These are phyloP conservation scores for Bungarus multicinctus DNA, from an alignment of 2,113 vertebrate species.

Conservation along the genomic window DNA sequence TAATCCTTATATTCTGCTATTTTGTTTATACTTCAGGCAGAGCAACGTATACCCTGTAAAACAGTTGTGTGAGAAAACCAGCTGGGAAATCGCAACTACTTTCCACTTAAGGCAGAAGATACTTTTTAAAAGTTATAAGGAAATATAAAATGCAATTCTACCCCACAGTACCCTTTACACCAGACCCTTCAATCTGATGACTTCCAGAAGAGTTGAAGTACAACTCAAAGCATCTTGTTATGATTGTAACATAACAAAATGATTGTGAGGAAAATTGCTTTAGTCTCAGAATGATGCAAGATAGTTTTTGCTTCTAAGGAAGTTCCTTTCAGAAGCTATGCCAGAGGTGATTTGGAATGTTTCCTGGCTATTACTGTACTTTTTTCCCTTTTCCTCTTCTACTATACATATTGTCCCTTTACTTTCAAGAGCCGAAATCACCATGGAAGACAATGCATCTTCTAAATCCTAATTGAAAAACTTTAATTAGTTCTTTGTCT, in stretches of 20 bases:
- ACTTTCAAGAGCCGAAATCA: not conserved
- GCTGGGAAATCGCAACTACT: not conserved
- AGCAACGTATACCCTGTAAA: not conserved
- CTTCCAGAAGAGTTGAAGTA: not conserved
- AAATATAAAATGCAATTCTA: not conserved
- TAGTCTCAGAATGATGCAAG: not conserved
- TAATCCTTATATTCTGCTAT: not conserved
- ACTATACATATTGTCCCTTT: not conserved
- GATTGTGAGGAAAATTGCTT: not conserved
- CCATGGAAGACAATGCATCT: not conserved
- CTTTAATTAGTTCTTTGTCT: slow-evolving; percentile 66
- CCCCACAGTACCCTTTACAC: not conserved
- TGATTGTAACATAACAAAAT: not conserved
- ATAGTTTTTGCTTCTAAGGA: not conserved
- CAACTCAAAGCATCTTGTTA: not conserved
- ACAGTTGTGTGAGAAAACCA: not conserved
- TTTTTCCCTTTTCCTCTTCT: not conserved
- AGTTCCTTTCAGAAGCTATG: not conserved
- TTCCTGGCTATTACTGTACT: not conserved
- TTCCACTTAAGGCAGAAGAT: not conserved
- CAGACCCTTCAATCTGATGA: not conserved
- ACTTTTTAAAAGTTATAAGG: not conserved
- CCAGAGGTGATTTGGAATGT: not conserved
- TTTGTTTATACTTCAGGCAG: not conserved
- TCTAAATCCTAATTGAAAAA: not conserved